Evolutionary conservation across 2,113 vertebrate species (phyloP).

Genomic region (Scartelaos histophorus): DNA sequence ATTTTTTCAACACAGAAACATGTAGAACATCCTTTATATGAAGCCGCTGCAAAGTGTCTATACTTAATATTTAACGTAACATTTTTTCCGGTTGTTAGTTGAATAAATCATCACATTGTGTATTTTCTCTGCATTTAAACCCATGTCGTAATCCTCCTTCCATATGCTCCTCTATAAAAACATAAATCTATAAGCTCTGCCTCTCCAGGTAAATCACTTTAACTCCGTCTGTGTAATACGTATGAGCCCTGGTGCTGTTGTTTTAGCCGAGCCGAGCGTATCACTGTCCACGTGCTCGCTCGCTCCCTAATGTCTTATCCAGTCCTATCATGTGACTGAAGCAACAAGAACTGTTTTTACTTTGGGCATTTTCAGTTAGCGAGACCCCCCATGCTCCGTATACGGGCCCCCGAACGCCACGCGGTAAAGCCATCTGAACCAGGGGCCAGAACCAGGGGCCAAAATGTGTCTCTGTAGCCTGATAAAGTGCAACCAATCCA

Average conservation of each 20-base stretch:
- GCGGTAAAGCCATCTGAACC: slow-evolving; percentile 37
- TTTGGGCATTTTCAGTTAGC: slow-evolving; percentile 33
- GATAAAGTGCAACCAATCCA: slow-evolving; percentile 26
- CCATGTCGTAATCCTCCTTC: neutral
- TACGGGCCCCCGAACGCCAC: slow-evolving; percentile 23
- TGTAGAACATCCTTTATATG: too few relatives aligned
- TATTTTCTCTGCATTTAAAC: neutral
- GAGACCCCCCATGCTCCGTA: slow-evolving; percentile 14
- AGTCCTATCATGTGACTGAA: slow-evolving; percentile 67
- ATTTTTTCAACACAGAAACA: too few relatives aligned
- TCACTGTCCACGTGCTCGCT: slow-evolving; percentile 54
- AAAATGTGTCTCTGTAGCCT: slow-evolving; percentile 9
- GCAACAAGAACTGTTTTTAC: slow-evolving; percentile 66
- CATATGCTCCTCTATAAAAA: slow-evolving; percentile 1
- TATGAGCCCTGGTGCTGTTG: slow-evolving; percentile 56
- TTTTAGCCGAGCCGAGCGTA: slow-evolving; percentile 27
- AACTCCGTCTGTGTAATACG: slow-evolving; percentile 42
- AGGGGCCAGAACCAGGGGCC: neutral
- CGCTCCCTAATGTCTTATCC: slow-evolving; percentile 66
- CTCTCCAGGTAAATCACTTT: slow-evolving; percentile 51
- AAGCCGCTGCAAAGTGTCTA: too few relatives aligned
- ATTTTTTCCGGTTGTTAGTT: too few relatives aligned
- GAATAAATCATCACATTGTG: neutral
- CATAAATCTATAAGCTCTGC: neutral
- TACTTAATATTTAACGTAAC: too few relatives aligned